A percentile compares a stretch with the other conserved stretches of the same genome.
Evolutionary conservation across 1,140 invertebrate species (phyloP).

Genomic region (Aphis gossypii): DNA sequence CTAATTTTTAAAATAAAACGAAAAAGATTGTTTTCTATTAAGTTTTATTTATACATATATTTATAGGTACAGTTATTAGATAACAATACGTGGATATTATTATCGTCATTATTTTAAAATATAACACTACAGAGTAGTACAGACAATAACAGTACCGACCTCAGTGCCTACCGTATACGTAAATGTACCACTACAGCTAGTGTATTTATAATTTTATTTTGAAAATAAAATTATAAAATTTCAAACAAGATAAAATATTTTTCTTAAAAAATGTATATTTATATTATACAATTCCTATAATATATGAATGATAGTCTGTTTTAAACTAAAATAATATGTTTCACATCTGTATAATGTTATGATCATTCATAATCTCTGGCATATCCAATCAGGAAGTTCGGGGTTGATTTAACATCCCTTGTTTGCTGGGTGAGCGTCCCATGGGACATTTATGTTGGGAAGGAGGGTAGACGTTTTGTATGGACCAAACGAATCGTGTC

Average conservation of each 20-base stretch:
- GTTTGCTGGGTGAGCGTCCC: background rate
- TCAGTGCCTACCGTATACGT: too few species aligned
- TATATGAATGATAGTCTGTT: background rate
- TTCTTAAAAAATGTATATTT: background rate
- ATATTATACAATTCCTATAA: background rate
- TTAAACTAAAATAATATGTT: background rate
- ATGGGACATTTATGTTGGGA: background rate
- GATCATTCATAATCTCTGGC: background rate
- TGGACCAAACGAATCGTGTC: constrained; percentile 11
- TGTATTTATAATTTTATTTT: too few species aligned
- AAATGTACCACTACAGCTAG: too few species aligned
- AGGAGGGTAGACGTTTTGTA: background rate
- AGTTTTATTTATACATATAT: too few species aligned
- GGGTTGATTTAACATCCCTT: background rate
- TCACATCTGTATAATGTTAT: background rate
- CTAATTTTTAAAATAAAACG: too few species aligned
- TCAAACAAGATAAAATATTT: background rate
- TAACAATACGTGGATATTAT: background rate
- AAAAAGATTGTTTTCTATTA: too few species aligned
- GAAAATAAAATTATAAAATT: background rate
- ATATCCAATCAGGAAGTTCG: background rate
- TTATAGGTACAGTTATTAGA: background rate
- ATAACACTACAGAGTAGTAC: too few species aligned
- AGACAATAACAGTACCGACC: too few species aligned
- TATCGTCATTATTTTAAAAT: background rate